Evolutionary conservation across 1,140 invertebrate genomes (phyloP), one percentile per base, ranked within the genome.

Genomic region (Scaptomyza graminum): DNA sequence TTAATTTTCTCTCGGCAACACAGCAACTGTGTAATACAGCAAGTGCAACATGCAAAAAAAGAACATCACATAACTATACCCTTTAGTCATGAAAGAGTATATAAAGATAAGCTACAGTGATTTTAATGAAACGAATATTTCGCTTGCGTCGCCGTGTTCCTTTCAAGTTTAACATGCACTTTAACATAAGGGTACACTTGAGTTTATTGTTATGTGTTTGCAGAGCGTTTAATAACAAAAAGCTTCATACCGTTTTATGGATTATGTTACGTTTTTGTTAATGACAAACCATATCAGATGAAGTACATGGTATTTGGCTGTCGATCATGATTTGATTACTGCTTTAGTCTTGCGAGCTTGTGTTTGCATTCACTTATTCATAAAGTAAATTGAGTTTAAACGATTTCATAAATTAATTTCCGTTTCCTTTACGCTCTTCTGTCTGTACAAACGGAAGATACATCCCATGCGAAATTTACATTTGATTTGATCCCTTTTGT

Each of bases 331-430:
- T 5, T 8, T 63, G 0, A 12, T 2, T 0, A 4, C 12, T 25
- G 7, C 3, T 25, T 31, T 8, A 46, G 39, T 37, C 50, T 31
- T 37, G 51, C 22, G 39, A 44, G 15, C 77, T 56, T 52, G 46
- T 54, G 69, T 68, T 74, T 52, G 60, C 73, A 69, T 85, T 87
- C 63, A 81, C 63, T 79, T 76, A 87, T 88, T 83, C 69, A 79
- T 60, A 51, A 71, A 63, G 64, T 60, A 88, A 88, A 88, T 88
- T 88, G 83, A 71, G 76, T 88, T 87, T 76, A 88, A 87, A 87
- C 76, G 72, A 83, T 88, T 88, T 83, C 72, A 88, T 88, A 88
- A 88, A 88, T 83, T 88, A 71, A 88, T 88, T 88, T 88, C 83
- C 83, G 79, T 71, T 88, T 88, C 72, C 83, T 54, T 47, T 67